phyloP scores from a whole-genome alignment of 2,797 vertebrate species.

The Micrastur ruficollis region DNA sequence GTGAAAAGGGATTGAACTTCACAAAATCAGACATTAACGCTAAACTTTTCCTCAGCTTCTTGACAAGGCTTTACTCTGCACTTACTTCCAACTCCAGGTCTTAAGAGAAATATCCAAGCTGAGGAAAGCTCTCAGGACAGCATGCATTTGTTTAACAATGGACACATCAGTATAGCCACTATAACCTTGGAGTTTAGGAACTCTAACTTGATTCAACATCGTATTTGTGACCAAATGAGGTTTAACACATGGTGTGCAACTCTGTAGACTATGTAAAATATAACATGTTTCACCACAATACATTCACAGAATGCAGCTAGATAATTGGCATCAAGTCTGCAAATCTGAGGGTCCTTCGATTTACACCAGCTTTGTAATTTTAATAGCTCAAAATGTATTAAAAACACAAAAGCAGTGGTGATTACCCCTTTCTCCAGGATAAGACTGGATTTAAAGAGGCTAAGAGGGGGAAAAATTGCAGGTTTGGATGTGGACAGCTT shows the following conservation, averaged over 20 bases:
- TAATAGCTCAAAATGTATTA: background rate
- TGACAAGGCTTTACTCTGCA: background rate
- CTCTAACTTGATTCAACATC: background rate
- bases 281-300: background rate
- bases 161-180: background rate
- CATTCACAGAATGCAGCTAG: background rate
- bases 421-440: background rate
- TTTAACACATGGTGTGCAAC: background rate
- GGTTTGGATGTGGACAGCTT: background rate
- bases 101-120: background rate
- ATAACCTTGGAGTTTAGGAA: background rate
- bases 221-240: background rate
- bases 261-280: background rate
- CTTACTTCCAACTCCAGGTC: background rate
- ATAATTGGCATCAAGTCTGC: background rate
- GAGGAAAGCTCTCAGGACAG: background rate
- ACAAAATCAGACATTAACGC: background rate
- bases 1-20: background rate
- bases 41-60: background rate
- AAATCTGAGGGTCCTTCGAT: background rate
- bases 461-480: background rate
- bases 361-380: background rate
- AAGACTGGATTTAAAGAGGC: background rate
- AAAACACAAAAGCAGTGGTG: background rate
- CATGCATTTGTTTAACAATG: background rate